Base-by-base conservation (phyloP, 2,797 vertebrate genomes). In the Clarias platycephalus region DNA sequence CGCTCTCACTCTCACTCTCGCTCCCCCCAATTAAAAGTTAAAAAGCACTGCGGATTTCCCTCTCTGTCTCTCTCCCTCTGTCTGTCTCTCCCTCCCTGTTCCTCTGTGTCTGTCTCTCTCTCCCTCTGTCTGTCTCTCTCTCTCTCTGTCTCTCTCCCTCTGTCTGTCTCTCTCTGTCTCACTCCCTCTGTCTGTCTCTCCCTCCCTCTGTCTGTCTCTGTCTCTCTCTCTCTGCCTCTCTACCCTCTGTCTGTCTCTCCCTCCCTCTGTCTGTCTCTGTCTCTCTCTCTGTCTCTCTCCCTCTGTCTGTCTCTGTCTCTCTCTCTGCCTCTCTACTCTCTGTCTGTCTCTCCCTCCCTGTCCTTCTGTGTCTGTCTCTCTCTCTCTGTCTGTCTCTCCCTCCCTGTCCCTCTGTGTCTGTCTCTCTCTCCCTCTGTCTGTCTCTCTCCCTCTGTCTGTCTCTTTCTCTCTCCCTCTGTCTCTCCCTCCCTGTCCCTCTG, bases 21-120 rank as follows among this genome's bases (percentile, higher is more conserved):
- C 72, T n/a, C 40, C 24, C 34, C 24, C 70, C 24, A 72, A 49
- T 75, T 55, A 75, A 76, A 76, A 76, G 72, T 76, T 76, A 57
- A 57, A 57, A 76, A 76, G 53, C 72, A 57, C 53, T 76, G 72
- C 72, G 57, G 26, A 57, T 76, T 3, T 4, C 4, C 10, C 31
- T 37, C 15, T 22, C 16, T 75, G 18, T 75, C 49, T 55, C 40
- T 9, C 40, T 9, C 40, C 0, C 8, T 9, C 0, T 44, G 7
- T 44, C 8, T 44, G 0, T 40, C 31, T 18, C 76, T 78, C 58
- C 44, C 34, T 40, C 1, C 18, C 37, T 28, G n/a, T 49, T 37
- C 28, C 37, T 53, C 37, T 53, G 3, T 66, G 24, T 64, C 4
- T 80, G 24, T 75, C 34, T 62, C 58, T 79, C 34, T 63, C 22